Evolutionary conservation across 2,113 vertebrate genomes (phyloP).

Genomic region (Limanda limanda): DNA sequence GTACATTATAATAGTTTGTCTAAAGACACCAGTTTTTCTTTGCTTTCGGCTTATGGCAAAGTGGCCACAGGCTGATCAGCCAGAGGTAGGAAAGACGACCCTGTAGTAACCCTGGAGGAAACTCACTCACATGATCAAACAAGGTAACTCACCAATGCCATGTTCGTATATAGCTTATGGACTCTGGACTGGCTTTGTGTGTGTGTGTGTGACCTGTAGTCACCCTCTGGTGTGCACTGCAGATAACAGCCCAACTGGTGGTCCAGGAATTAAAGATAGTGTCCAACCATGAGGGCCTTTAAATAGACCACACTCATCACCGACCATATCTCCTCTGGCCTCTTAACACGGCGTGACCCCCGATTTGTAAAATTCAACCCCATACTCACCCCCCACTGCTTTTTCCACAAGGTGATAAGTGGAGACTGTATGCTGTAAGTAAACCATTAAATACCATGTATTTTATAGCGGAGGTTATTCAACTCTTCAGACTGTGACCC

Average conservation of each 20-base stretch:
- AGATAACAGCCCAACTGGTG: conserved; percentile 50
- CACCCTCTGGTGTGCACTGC: conserved; percentile 16
- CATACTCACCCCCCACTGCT: conserved; percentile 2
- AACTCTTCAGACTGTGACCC: conserved; percentile 58
- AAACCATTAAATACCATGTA: conserved; percentile 47
- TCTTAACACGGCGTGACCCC: conserved; percentile 50
- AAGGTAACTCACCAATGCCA: background rate
- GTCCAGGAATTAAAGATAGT: conserved; percentile 59
- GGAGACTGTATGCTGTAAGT: conserved; percentile 17
- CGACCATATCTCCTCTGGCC: conserved; percentile 51
- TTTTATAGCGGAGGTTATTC: conserved; percentile 56
- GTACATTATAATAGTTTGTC: too few relatives aligned
- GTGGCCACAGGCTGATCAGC: background rate
- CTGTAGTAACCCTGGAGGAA: background rate
- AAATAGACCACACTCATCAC: conserved; percentile 67
- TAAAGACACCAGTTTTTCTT: too few relatives aligned
- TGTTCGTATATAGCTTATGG: conserved; percentile 17
- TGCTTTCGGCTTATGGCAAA: background rate
- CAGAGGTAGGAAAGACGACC: background rate
- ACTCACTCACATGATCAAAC: background rate
- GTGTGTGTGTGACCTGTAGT: conserved; percentile 35
- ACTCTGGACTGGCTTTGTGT: conserved; percentile 4
- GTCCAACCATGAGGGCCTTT: conserved; percentile 49
- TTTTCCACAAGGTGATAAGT: conserved; percentile 47
- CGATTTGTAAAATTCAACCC: conserved; percentile 41